These are phyloP conservation scores for Tanypteryx hageni DNA, from an alignment of 2,888 invertebrate genomes.

Conservation along the genomic window DNA sequence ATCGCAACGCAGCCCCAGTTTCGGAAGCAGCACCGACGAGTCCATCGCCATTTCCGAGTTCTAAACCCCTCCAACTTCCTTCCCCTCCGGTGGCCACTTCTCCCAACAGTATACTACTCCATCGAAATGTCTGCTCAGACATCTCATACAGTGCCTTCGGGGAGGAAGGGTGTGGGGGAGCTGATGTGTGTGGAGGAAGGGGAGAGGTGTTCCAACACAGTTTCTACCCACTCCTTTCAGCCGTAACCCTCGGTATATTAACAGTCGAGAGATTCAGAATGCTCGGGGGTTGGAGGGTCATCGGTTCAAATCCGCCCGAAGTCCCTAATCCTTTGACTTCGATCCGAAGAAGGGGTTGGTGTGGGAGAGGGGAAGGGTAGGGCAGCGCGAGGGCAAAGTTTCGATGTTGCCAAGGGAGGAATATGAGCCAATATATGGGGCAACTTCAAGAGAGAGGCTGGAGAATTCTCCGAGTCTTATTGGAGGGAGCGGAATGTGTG, in stretches of 20 bases:
- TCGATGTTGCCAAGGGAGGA: not conserved
- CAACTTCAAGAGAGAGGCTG: constrained; percentile 25
- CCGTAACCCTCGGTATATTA: constrained; percentile 35
- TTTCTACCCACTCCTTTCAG: not conserved
- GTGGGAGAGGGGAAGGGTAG: not conserved
- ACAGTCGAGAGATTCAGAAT: constrained; percentile 2
- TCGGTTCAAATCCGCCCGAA: constrained; percentile 35
- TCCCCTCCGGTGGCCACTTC: constrained; percentile 13
- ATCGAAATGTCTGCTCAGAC: constrained; percentile 13
- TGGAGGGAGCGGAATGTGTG: constrained; percentile 17
- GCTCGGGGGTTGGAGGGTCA: constrained; percentile 19
- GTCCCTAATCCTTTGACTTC: not conserved
- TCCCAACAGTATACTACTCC: not conserved
- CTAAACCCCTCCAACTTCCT: constrained; percentile 20
- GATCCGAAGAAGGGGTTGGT: not conserved
- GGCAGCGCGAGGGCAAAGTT: not conserved
- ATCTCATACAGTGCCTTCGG: not conserved
- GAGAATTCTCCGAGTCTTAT: constrained; percentile 18
- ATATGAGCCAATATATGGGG: constrained; percentile 58
- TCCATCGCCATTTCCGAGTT: not conserved
- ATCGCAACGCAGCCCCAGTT: not conserved
- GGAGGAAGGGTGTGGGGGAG: not conserved
- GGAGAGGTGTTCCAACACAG: constrained; percentile 18
- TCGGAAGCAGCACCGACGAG: not conserved
- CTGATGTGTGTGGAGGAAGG: not conserved